Base-by-base conservation (phyloP, 2,888 invertebrate species). In the Himalopsyche japonica region DNA sequence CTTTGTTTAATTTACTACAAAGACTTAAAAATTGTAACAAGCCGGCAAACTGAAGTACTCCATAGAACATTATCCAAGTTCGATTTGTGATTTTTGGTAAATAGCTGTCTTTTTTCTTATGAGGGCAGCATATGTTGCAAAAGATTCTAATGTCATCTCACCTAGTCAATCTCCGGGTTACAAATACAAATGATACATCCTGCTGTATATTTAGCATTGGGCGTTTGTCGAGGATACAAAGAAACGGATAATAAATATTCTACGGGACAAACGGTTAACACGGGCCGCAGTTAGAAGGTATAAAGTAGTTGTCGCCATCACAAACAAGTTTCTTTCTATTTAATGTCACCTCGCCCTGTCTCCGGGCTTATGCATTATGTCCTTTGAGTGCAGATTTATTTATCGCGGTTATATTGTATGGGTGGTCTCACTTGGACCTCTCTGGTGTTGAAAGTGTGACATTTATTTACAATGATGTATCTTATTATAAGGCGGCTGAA, bases 371-470 rank as follows among this genome's bases (percentile, higher is more conserved):
- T 81, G 81, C 81, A 81, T 64, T 81, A 64, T 81, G 34, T 81
- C 64, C 81, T 32, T 64, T 64, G 32, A 81, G 81, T 32, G 81
- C 81, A 81, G 81, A 81, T 81, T 81, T 81, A 81, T 81, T 81
- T 70, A 64, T 81, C 81, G 70, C 32, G 70, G 32, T 37, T 57
- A 37, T 70, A 81, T 81, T 37, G 43, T 43, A 81, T 70, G 81
- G 81, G 81, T 81, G 81, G 81, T 81, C 81, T 81, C 32, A 70
- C 70, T 70, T 70, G 70, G 27, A 70, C 27, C 70, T 70, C 30
- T 70, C 15, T 27, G 27, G 32, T 32, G 30, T 43, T 30, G 81
- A 81, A 80, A 80, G 49, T 48, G 80, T 49, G 48, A 49, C 47
- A 10, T n/a, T 80, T 49, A 80, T 48, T 80, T 27, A 49, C 47